Percentiles rank a stretch among this genome's conserved stretches.
Conservation (phyloP, 2,888 invertebrate species). For the Harpalus rubripes region DNA sequence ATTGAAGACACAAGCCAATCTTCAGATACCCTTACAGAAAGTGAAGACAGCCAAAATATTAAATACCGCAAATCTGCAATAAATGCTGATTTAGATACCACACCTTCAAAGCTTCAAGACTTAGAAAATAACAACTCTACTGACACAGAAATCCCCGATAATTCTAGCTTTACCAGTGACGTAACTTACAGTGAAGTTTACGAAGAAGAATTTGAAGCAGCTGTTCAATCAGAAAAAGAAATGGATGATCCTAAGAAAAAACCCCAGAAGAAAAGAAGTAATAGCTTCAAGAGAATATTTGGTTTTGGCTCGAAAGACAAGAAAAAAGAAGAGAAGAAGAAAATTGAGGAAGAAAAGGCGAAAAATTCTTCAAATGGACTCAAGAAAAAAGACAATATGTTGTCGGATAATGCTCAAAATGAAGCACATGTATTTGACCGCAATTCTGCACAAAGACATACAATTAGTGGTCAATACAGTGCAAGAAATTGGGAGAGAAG, state of each 20-base stretch:
- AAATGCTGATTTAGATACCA: slow-evolving; percentile 21
- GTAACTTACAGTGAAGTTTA: slow-evolving; percentile 60
- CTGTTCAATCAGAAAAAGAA: slow-evolving; percentile 71
- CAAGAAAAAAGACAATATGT: slow-evolving; percentile 69
- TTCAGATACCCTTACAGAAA: slow-evolving; percentile 61
- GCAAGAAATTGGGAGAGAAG: slow-evolving; percentile 50
- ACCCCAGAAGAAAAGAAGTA: slow-evolving; percentile 73
- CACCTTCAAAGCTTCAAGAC: slow-evolving; percentile 36
- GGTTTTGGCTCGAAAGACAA: slow-evolving; percentile 73
- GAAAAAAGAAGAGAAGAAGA: slow-evolving; percentile 74
- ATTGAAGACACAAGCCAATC: slow-evolving; percentile 59
- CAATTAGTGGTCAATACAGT: slow-evolving; percentile 66
- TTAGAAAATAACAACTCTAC: slow-evolving; percentile 46
- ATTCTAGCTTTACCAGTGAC: slow-evolving; percentile 58
- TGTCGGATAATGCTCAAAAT: slow-evolving; percentile 73
- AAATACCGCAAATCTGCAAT: slow-evolving; percentile 31
- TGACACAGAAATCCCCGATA: slow-evolving; percentile 26
- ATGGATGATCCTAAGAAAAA: slow-evolving; percentile 72
- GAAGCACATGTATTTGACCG: slow-evolving; percentile 74
- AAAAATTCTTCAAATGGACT: slow-evolving; percentile 67
- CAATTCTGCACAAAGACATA: slow-evolving; percentile 72
- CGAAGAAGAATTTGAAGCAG: slow-evolving; percentile 73
- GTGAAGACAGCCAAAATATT: slow-evolving; percentile 61
- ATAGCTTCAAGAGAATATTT: slow-evolving; percentile 74
- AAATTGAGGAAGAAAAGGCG: slow-evolving; percentile 69